A percentile compares a stretch with the other conserved stretches of the same genome.
Conservation (phyloP, 1,140 invertebrate genomes). For the Zaprionus vittiger region DNA sequence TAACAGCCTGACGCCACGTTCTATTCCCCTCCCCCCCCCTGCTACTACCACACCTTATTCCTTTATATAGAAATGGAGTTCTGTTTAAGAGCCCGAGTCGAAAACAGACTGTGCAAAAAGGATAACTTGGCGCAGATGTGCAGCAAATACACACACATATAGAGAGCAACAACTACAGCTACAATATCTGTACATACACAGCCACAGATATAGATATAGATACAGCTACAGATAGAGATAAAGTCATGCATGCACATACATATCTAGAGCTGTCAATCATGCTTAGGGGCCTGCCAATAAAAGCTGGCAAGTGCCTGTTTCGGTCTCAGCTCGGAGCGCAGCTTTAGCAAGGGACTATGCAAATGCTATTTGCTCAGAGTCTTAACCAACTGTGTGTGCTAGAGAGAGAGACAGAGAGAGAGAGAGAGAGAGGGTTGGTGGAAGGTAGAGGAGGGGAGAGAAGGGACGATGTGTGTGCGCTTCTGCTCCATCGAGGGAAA, state of each 20-base stretch:
- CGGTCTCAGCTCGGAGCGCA: neutral
- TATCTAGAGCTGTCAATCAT: conserved; percentile 66
- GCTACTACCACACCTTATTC: neutral
- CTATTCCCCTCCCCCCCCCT: neutral
- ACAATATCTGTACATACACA: conserved; percentile 2
- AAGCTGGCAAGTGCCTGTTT: conserved; percentile 33
- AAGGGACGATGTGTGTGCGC: neutral
- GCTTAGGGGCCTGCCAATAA: conserved; percentile 52
- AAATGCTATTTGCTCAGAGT: conserved; percentile 49
- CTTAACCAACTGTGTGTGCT: neutral
- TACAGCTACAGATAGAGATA: conserved; percentile 23
- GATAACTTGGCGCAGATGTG: conserved; percentile 31
- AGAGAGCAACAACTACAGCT: conserved; percentile 7
- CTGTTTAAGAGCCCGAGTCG: neutral
- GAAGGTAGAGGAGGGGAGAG: neutral
- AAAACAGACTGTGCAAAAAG: conserved; percentile 14
- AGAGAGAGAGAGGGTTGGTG: neutral
- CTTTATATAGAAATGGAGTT: neutral
- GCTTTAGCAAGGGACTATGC: conserved; percentile 49
- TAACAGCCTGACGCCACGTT: conserved; percentile 53
- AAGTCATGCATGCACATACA: conserved; percentile 21
- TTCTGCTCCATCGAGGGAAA: neutral
- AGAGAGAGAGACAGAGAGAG: neutral
- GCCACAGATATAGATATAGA: conserved; percentile 23
- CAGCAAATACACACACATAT: conserved; percentile 9